Percentiles rank a stretch among this genome's conserved stretches.
Evolutionary conservation across 2,888 invertebrate species (phyloP).

Genomic region (Coelogynopora nodosa): DNA sequence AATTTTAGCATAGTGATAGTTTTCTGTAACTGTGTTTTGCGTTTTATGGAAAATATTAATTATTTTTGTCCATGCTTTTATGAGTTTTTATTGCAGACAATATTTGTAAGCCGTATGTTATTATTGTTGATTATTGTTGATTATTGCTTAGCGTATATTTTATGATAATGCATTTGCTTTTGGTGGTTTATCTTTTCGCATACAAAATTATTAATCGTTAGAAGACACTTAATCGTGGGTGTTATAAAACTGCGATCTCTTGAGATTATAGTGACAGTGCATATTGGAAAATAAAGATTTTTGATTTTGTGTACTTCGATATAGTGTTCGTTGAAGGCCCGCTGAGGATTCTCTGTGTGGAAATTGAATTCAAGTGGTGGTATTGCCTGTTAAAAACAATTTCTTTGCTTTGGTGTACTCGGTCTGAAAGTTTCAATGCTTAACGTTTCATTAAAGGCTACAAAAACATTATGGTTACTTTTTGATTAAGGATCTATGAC

Average conservation of each 20-base stretch:
- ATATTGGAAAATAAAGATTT: not conserved
- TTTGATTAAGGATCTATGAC: no score
- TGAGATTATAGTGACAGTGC: not conserved
- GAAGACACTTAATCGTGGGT: not conserved
- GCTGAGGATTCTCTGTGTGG: not conserved
- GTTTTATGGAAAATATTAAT: not conserved
- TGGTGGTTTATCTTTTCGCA: not conserved
- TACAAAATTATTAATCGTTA: not conserved
- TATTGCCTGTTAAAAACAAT: constrained; percentile 51
- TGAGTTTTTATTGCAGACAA: not conserved
- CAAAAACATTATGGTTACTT: no score
- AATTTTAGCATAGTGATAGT: not conserved
- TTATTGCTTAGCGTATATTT: no score
- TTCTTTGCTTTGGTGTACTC: no score
- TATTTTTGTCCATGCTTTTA: not conserved
- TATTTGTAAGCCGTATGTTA: not conserved
- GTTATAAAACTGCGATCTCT: not conserved
- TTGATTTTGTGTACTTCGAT: not conserved
- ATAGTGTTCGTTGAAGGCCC: not conserved
- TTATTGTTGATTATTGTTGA: no score
- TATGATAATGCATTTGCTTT: not conserved
- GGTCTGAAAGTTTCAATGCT: no score
- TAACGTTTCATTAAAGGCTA: no score
- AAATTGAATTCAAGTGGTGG: not conserved
- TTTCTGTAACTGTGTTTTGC: not conserved